These are phyloP conservation scores for Charadrius vociferus DNA, from an alignment of 2,113 vertebrate genomes.

Conservation along the genomic window DNA sequence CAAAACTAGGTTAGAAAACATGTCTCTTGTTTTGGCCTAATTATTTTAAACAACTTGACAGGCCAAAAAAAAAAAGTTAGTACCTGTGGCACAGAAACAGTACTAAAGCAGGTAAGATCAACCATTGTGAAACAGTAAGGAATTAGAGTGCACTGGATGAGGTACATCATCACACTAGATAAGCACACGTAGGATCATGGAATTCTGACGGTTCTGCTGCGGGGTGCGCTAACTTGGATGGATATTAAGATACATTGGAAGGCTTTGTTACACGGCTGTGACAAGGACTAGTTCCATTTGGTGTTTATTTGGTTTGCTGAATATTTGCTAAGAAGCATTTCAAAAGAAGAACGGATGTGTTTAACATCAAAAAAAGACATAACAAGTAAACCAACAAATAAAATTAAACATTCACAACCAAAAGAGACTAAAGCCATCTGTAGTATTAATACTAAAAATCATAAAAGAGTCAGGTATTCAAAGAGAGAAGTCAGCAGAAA, in stretches of 20 bases:
- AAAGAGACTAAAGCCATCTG: not conserved
- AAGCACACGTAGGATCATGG: not conserved
- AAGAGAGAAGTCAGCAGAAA: not conserved
- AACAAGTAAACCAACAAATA: not conserved
- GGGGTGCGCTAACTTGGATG: no score
- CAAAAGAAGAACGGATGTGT: not conserved
- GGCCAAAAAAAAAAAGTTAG: not conserved
- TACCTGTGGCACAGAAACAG: not conserved
- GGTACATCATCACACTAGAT: not conserved
- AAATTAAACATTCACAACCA: not conserved
- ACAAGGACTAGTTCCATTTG: not conserved
- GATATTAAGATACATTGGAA: not conserved
- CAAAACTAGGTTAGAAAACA: not conserved
- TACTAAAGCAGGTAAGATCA: not conserved
- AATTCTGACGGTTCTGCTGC: not conserved
- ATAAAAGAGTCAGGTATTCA: not conserved
- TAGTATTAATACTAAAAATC: not conserved
- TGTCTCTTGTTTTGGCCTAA: not conserved
- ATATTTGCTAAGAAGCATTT: not conserved
- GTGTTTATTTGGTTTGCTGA: not conserved
- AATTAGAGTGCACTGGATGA: not conserved
- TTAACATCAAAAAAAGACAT: not conserved
- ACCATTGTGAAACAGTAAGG: not conserved
- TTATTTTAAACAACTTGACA: not conserved
- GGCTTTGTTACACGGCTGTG: not conserved